Conservation (phyloP, 2,113 vertebrate genomes). For the Edolisoma coerulescens region DNA sequence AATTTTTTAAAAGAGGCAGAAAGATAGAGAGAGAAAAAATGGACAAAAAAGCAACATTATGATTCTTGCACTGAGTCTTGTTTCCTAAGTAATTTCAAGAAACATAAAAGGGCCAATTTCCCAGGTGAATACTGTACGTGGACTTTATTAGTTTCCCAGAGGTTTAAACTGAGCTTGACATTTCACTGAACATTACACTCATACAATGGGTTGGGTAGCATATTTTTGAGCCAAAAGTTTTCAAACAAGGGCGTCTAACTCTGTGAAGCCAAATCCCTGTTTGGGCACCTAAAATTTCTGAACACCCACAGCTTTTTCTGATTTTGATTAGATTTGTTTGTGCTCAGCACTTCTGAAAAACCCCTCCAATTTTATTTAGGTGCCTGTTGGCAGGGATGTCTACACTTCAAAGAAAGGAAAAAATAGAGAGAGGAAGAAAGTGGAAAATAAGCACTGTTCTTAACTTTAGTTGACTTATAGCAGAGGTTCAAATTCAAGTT, state of each 20-base stretch:
- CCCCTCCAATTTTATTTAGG: slow-evolving; percentile 25
- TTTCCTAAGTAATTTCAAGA: slow-evolving; percentile 5
- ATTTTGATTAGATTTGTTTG: slow-evolving; percentile 46
- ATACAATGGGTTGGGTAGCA: slow-evolving; percentile 1
- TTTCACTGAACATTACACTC: slow-evolving; percentile 23
- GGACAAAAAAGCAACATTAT: not conserved
- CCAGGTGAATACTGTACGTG: slow-evolving; percentile 11
- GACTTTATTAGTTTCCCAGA: slow-evolving; percentile 45
- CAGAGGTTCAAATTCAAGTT: slow-evolving; percentile 8
- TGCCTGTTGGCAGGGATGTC: not conserved
- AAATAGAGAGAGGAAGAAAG: not conserved
- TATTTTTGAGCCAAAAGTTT: slow-evolving; percentile 16
- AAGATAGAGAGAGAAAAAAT: not conserved
- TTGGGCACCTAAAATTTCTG: slow-evolving; percentile 47
- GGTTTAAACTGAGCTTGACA: slow-evolving; percentile 45
- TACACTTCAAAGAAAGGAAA: slow-evolving; percentile 3
- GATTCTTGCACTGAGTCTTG: not conserved
- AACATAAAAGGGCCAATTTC: not conserved
- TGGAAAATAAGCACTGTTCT: slow-evolving; percentile 24
- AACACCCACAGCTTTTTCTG: slow-evolving; percentile 35
- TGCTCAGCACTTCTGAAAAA: slow-evolving; percentile 29
- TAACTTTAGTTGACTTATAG: slow-evolving; percentile 10
- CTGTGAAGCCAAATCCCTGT: slow-evolving; percentile 9
- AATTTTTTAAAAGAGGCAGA: not conserved
- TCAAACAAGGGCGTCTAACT: slow-evolving; percentile 14